Evolutionary conservation across 1,140 invertebrate species (phyloP), one percentile per base, ranked within the genome.

Genomic region (Triops cancriformis): DNA sequence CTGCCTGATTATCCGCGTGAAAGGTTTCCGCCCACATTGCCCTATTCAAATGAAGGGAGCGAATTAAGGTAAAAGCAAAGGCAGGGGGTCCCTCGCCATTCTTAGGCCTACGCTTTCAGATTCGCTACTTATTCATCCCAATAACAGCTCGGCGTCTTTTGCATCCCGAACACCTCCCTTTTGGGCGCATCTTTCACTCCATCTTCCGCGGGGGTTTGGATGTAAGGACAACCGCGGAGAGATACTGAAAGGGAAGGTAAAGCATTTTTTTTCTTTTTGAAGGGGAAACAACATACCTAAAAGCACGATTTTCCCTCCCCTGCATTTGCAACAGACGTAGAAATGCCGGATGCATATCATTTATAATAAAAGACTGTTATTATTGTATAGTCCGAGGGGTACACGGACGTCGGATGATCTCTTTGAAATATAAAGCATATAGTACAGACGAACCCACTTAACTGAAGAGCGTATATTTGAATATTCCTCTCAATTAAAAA

Each of bases 91-190:
- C 7, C 31, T 37, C 31, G 9, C 18, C 51, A n/a, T n/a, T 64
- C 51, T n/a, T 64, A 64, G 51, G 51, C 51, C 51, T 64, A 64
- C 31, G 2, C 31, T 37, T 37, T 37, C 9, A 64, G 51, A 18
- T 64, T 64, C 23, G 51, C n/a, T 64, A 64, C 51, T 64, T 64
- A 64, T 64, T n/a, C 51, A 64, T 64, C 43, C 43, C 43, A 18
- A 45, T 12, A 45, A 18, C 43, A 11, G 1, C 4, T 45, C 43
- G 18, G 18, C 43, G 11, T 18, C 51, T 64, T 3, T 64, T 64
- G 14, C 51, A 64, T 64, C 5, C 51, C 6, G 51, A 64, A n/a
- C 5, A 64, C 5, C 18, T 23, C 18, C 23, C 23, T 64, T 64
- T 64, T 64, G 31, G 31, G 31, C n/a, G 51, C 51, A 18, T 6